Evolutionary conservation across 2,888 invertebrate genomes (phyloP), one percentile per base, ranked within the genome.

Genomic region (Cremastinae sp.): DNA sequence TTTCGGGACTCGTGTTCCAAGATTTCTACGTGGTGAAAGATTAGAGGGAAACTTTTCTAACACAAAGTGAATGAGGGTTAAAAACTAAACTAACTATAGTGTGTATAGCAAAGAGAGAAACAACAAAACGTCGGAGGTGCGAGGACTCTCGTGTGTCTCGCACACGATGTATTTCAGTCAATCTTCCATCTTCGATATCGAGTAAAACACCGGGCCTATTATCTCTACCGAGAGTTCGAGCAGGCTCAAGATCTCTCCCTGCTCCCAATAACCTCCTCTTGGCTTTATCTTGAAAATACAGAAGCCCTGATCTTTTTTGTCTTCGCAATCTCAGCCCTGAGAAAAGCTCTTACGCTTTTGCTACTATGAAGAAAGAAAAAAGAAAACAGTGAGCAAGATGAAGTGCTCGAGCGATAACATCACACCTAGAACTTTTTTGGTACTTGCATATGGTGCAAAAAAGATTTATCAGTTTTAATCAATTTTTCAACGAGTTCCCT

Each of bases 1-100:
- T 47, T 38, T 43, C 49, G n/a, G 61, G 71, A 75, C 54, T 70
- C 65, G 47, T 54, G 38, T 14, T 53, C 53, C 64, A 70, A 59
- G 45, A 12, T 54, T 28, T 65, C 34, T 65, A 71, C 70, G 47
- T 49, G 20, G 70, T 70, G 36, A 47, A 58, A 18, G 47, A 68
- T 68, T 68, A 22, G 4, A 36, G 47, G 20, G 43, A 28, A 28
- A 5, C 28, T 28, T 28, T 28, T 28, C 5, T 28, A 28, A 28
- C 28, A 5, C n/a, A n/a, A 45, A 45, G 49, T 16, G 49, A 49
- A 49, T 49, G 49, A 20, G 14, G 20, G 9, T 61, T 41, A 28
- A 43, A 16, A 22, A 43, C n/a, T n/a, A n/a, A n/a, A n/a, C n/a
- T n/a, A n/a, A n/a, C n/a, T n/a, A n/a, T n/a, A n/a, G n/a, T n/a